Base-by-base conservation (phyloP, 1,140 invertebrate species). In the Sycobia sp. region DNA sequence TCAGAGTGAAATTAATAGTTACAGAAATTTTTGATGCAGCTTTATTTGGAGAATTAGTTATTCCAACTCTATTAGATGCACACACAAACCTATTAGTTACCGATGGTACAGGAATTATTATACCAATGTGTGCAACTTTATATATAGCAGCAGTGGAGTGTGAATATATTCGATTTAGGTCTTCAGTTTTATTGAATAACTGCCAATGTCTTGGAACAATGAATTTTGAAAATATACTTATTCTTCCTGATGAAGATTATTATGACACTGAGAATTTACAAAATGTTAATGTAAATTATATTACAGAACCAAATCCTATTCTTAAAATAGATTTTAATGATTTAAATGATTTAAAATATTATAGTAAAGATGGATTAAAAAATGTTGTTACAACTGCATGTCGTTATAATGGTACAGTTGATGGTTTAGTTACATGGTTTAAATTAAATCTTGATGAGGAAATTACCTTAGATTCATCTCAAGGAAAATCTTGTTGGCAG, bases 21-120 rank as follows among this genome's bases (percentile, higher is more conserved):
- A 91, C 90, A 50, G 91, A 93, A 79, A 88, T 88, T 46, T 89
- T 93, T 83, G 91, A 93, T 83, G 87, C 87, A 62, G 91, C 86
- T 3, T 71, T 92, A 22, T 88, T 93, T 77, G 91, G 91, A 14
- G 91, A 93, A 79, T 81, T 86, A 67, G 82, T 89, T 34, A 73
- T 93, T 34, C 79, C 86, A 69, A 87, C 88, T 20, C 69, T 93
- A 23, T 74, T 84, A 34, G 86, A 92, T 82, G 90, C 90, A 7
- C 88, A 87, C 83, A 71, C 86, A 59, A 72, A 85, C 66, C 74
- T 91, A 20, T 71, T 91, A 20, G 61, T 69, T 2, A 43, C 67
- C 18, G 55, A 73, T 67, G 72, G 71, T 54, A 81, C 76, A 49
- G 82, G 83, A 64, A 80, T 86, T 23, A 76, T 87, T 1, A 83